Evolutionary conservation across 2,888 invertebrate species (phyloP).

Genomic region (Caenorhabditis sulstoni): DNA sequence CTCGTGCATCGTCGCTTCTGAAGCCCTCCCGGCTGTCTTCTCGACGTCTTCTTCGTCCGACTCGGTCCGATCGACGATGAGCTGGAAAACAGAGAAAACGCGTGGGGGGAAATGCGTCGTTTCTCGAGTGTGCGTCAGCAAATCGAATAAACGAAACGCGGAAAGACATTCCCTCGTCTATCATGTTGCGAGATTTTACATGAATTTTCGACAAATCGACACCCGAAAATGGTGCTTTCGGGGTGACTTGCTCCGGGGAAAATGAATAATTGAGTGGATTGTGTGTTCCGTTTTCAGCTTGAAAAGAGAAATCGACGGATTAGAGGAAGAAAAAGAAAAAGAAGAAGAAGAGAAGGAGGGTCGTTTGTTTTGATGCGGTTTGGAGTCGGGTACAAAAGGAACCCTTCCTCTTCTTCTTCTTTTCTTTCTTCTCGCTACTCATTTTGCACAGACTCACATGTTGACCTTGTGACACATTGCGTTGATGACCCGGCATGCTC

Average conservation of each 20-base stretch:
- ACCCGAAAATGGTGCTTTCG: conserved; percentile 1
- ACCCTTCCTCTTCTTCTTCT: neutral
- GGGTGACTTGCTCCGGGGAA: neutral
- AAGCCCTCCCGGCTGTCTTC: conserved; percentile 25
- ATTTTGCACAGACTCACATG: conserved; percentile 65
- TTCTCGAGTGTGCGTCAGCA: no score
- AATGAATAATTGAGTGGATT: conserved; percentile 28
- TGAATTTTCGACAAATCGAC: conserved; percentile 16
- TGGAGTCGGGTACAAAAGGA: conserved; percentile 21
- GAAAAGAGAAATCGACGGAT: conserved; percentile 20
- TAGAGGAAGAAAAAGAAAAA: conserved; percentile 2
- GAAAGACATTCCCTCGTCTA: conserved; percentile 9
- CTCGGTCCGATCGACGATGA: conserved; percentile 68
- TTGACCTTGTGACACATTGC: conserved; percentile 75
- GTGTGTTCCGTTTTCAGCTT: conserved; percentile 11
- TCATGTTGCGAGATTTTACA: conserved; percentile 14
- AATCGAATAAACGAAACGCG: neutral
- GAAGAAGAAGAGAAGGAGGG: neutral
- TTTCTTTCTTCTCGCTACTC: conserved; percentile 8
- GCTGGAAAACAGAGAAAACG: conserved; percentile 50
- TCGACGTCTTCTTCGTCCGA: conserved; percentile 69
- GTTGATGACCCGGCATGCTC: conserved; percentile 72
- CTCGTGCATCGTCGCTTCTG: conserved; percentile 27
- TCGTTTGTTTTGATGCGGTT: conserved; percentile 23
- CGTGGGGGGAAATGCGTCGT: neutral